Base-by-base conservation (phyloP, 1,140 invertebrate genomes). In the Drosophila paulistorum region DNA sequence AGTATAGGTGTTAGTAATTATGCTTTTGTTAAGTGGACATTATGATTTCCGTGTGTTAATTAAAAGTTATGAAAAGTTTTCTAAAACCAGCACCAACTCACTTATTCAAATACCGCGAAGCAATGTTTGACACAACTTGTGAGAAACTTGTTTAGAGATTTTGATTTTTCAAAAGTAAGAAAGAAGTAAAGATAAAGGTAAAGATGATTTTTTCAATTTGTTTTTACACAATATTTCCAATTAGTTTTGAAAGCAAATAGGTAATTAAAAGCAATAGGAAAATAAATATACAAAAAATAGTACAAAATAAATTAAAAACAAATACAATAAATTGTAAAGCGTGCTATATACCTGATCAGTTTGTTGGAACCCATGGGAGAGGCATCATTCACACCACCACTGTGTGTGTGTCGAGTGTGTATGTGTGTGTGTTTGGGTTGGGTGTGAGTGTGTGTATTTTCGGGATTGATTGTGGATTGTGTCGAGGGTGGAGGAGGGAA, bases 331-430 rank as follows among this genome's bases (percentile, higher is more conserved):
- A 72, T 82, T 71, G 73, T 73, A 91, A 82, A 80, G 81, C 81
- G 87, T 91, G 90, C 86, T 91, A 77, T 92, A 92, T 92, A 92
- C 91, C 91, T 92, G 90, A 92, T 92, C 77, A 92, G 79, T 79
- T 91, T 92, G 89, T 92, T 92, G 79, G 90, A 83, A 90, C 89
- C 90, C 90, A 92, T 79, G 66, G 90, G 77, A 75, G 84, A 84
- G 63, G 77, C 79, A 81, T 92, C 90, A 90, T 68, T 92, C 68
- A 80, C 79, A 92, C 82, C 83, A 83, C 87, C 91, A 89, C 85
- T 90, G 84, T 90, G 84, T 83, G 37, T 39, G 37, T 37, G 35
- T 37, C 10, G 11, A 78, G 71, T 78, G 71, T 76, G 77, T n/a
- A n/a, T 57, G 42, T 51, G 45, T 51, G 45, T 78, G 75, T 70